Base-by-base conservation (phyloP, 2,888 invertebrate genomes). In the Brachylomia viminalis region DNA sequence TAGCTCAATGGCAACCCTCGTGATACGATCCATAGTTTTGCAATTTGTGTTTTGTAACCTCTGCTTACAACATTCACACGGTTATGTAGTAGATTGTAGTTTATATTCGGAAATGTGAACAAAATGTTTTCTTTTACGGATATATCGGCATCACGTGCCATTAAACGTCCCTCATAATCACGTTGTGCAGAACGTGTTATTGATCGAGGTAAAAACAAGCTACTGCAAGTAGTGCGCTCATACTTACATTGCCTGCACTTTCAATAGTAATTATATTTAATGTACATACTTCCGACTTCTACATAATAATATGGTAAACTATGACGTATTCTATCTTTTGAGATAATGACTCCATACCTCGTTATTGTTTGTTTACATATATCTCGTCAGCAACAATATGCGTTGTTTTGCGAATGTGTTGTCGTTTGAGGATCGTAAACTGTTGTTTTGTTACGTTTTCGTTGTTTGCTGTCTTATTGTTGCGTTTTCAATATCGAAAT, bases 171-270 rank as follows among this genome's bases (percentile, higher is more conserved):
- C 59, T 64, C 45, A 54, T 68, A 58, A 75, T 77, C 76, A 68
- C 70, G 77, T 81, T 79, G 67, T 68, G 62, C 56, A 38, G 68
- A 86, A 86, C 78, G 85, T 84, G 85, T 73, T 54, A 54, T 49
- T 74, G 61, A 80, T 69, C 65, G 80, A 77, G 75, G 71, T 75
- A 80, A 86, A 68, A 75, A 64, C 61, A 27, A 68, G n/a, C 17
- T 2, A 47, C 38, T 64, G 59, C 59, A 56, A 42, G 13, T 58
- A 61, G 23, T 45, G 62, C 61, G 58, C 49, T 67, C n/a, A 17
- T 72, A 17, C 68, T 8, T 45, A 23, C 42, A 27, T 52, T 59
- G 45, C 58, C 45, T 84, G 33, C 58, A 64, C 45, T 58, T 66
- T 66, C 47, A 45, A 42, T 42, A 56, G 13, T 62, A 23, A 15